A percentile compares a stretch with the other conserved stretches of the same genome.
phyloP scores from a whole-genome alignment of 1,140 invertebrate species.

The Sycophila sp. region DNA sequence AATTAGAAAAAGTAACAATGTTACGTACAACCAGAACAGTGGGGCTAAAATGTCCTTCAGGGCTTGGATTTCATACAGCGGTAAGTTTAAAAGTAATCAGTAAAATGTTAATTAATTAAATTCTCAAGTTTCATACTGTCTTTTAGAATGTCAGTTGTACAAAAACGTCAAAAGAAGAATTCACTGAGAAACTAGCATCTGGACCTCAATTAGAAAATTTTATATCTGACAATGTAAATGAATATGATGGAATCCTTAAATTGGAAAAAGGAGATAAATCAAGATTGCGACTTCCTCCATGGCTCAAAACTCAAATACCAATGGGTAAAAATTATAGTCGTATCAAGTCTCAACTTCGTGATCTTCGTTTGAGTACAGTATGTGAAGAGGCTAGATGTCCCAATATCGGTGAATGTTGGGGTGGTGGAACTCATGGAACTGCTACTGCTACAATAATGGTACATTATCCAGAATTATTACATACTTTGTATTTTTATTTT shows the following conservation, averaged over 20 bases:
- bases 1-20: slow-evolving; percentile 25
- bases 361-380: slow-evolving; percentile 94
- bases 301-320: slow-evolving; percentile 96
- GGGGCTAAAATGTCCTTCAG: slow-evolving; percentile 22
- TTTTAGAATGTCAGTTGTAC: slow-evolving; percentile 45
- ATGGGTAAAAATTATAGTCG: slow-evolving; percentile 85
- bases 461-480: slow-evolving; percentile 33
- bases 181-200: slow-evolving; percentile 55
- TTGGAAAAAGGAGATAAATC: slow-evolving; percentile 83
- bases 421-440: slow-evolving; percentile 87
- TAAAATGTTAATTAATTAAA: not conserved
- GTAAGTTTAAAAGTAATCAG: slow-evolving; percentile 40
- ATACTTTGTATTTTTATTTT: not conserved
- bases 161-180: slow-evolving; percentile 49
- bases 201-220: slow-evolving; percentile 61
- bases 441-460: slow-evolving; percentile 94
- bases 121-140: slow-evolving; percentile 26
- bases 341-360: slow-evolving; percentile 87
- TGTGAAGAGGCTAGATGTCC: slow-evolving; percentile 99
- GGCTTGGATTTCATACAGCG: slow-evolving; percentile 38
- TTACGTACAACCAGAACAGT: slow-evolving; percentile 21
- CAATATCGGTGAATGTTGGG: slow-evolving; percentile 99
- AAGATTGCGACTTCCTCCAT: slow-evolving; percentile 90
- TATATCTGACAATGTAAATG: slow-evolving; percentile 42
- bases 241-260: slow-evolving; percentile 86